Evolutionary conservation across 1,140 invertebrate genomes (phyloP), one percentile per base, ranked within the genome.

Genomic region (Nixonia krombeini): DNA sequence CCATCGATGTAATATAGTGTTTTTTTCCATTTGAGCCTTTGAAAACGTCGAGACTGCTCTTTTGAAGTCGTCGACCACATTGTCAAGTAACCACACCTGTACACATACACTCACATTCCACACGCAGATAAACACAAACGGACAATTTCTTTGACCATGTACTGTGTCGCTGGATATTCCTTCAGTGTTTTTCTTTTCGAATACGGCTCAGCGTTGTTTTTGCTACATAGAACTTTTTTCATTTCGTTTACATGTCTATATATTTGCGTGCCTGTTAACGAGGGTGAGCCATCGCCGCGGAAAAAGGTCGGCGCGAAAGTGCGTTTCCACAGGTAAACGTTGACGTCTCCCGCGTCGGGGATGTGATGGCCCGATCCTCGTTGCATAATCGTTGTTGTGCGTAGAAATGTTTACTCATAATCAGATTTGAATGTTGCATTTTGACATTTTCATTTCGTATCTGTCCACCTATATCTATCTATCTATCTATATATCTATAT

Each of bases 91-190:
- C 56, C 41, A 50, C 17, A 63, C n/a, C n/a, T n/a, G n/a, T n/a
- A n/a, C n/a, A n/a, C n/a, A n/a, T n/a, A n/a, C n/a, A n/a, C n/a
- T n/a, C 49, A 69, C 45, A 17, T 6, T 25, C 46, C 65, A 63
- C 53, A 58, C 58, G 45, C 59, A 63, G 47, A 68, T 7, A 62
- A 49, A 53, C 45, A 62, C 47, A 58, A 44, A 40, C 40, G 13
- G 58, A 70, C 42, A 42, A 42, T 56, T 69, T 69, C 59, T 59
- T 69, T 61, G 40, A 64, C 51, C 61, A 59, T 35, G 64, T 70
- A 70, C 61, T 70, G 46, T 64, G 66, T 70, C 59, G 66, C 59
- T 70, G 66, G 66, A 63, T n/a, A n/a, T 64, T 64, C 51, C 59
- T 59, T 69, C 35, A 58, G 31, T 63, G 42, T 68, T 58, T 47